Evolutionary conservation across 2,888 invertebrate genomes (phyloP).

Genomic region (Agriopis aurantiaria): DNA sequence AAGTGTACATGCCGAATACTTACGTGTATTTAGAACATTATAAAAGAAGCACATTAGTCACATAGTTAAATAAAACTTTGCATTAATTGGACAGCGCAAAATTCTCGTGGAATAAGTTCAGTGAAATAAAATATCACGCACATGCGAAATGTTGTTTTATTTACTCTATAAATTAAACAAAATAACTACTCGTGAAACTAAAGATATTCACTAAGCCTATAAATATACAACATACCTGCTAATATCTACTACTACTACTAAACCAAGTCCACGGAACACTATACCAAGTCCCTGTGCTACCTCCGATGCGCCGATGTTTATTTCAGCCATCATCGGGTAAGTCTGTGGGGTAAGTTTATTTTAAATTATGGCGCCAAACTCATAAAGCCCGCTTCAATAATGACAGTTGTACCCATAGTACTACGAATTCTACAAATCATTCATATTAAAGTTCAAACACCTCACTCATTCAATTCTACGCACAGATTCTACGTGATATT

Average conservation of each 20-base stretch:
- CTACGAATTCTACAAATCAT: slow-evolving; percentile 26
- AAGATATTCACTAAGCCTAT: neutral
- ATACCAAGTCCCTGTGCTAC: too few species aligned
- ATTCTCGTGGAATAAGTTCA: slow-evolving; percentile 78
- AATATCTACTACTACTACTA: too few species aligned
- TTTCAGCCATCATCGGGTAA: neutral
- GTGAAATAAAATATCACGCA: slow-evolving; percentile 84
- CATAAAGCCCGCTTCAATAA: neutral
- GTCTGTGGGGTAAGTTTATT: neutral
- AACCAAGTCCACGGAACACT: too few species aligned
- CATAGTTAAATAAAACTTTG: slow-evolving; percentile 76
- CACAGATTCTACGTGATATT: slow-evolving; percentile 4
- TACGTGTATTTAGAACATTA: slow-evolving; percentile 69
- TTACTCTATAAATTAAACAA: slow-evolving; percentile 37
- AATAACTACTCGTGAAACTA: neutral
- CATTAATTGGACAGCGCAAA: slow-evolving; percentile 77
- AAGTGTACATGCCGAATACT: slow-evolving; percentile 49
- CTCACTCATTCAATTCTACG: slow-evolving; percentile 21
- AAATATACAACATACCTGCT: too few species aligned
- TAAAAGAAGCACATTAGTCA: slow-evolving; percentile 81
- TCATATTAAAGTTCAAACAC: slow-evolving; percentile 25
- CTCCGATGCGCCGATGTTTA: neutral
- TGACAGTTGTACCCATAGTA: slow-evolving; percentile 8
- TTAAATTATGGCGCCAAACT: slow-evolving; percentile 32
- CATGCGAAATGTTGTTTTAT: slow-evolving; percentile 79